Evolutionary conservation across 2,113 vertebrate genomes (phyloP), one percentile per base, ranked within the genome.

Genomic region (Ceratotherium simum): DNA sequence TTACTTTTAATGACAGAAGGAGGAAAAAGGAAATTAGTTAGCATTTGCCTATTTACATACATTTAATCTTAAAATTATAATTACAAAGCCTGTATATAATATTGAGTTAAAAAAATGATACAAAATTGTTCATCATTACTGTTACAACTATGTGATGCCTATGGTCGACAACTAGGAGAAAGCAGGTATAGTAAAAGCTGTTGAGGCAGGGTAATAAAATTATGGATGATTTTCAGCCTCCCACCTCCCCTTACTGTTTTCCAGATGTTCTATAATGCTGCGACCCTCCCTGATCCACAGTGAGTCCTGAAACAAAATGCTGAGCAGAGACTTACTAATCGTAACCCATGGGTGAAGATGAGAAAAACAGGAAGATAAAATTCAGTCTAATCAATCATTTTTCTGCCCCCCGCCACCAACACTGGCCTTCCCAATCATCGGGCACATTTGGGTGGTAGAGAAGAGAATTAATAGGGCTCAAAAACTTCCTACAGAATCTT

Each of bases 1-100:
- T 89, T 51, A 87, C 25, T 87, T 93, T 39, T 8, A 83, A 97
- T 85, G 84, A 94, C 31, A 91, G 62, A 70, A 54, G 17, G 39
- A 89, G 2, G 23, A 76, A 76, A 97, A 51, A 60, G 33, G 27
- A 95, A 84, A 81, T 91, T 73, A 96, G 80, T 33, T 67, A 82
- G 56, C 48, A 75, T 83, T 58, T 84, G 23, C 23, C 36, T 67
- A 33, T 89, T 67, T 83, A 42, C 29, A 78, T 42, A 83, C 56
- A 64, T 29, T 60, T 85, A 62, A 86, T 54, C 83, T 96, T 90
- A 17, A 94, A 85, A 84, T 46, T 65, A 42, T 13, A 96, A 70
- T 90, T 79, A 93, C 67, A 54, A 94, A 81, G 27, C 39, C 73
- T 86, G 4, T 86, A 80, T 84, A 72, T n/a, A 96, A 72, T 60